Evolutionary conservation across 53 echinoderm and acorn worm species (phyloP), one percentile per base, ranked within the genome.

Genomic region (Holothuria leucospilota): DNA sequence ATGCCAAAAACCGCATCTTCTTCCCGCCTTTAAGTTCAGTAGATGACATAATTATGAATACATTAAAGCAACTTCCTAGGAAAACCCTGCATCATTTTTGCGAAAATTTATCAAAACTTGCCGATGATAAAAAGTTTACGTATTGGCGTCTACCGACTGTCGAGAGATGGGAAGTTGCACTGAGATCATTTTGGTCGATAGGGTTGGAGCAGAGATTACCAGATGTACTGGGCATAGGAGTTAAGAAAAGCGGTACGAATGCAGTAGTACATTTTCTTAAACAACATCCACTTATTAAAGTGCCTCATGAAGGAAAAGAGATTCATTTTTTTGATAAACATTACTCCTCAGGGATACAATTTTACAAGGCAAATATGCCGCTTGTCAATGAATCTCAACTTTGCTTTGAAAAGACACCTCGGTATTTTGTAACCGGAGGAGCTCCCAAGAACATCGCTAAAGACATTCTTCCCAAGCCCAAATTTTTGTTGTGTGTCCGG

Each of bases 141-240:
- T 74, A 25, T n/a, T 21, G 2, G 39, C 11, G n/a, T 13, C 74
- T 74, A 0, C 4, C 23, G 21, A 24, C 49, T 49, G 51, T 49
- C 8, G 74, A 81, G 21, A 81, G 58, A 62, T 81, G 81, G 81
- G 13, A 6, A 16, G 8, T 60, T 27, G 81, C 62, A 18, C 21
- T 16, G 2, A 60, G 53, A 29, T 29, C 30, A 61, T 62, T 81
- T 18, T 59, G 27, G 27, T 59, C 59, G 20, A 61, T 86, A 1
- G 90, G 74, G 14, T 86, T 81, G 53, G 40, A 60, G 38, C 90
- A 90, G 82, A 81, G 63, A 39, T 29, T 86, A 40, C 90, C 90
- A 10, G 79, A 86, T 34, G 81, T 90, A 20, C 40, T 90, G 21
- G 71, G 86, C 20, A 90, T 90, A 49, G 90, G 86, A 1, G 90